Base-by-base conservation (phyloP, 2,888 invertebrate species). In the Chloromyia formosa region DNA sequence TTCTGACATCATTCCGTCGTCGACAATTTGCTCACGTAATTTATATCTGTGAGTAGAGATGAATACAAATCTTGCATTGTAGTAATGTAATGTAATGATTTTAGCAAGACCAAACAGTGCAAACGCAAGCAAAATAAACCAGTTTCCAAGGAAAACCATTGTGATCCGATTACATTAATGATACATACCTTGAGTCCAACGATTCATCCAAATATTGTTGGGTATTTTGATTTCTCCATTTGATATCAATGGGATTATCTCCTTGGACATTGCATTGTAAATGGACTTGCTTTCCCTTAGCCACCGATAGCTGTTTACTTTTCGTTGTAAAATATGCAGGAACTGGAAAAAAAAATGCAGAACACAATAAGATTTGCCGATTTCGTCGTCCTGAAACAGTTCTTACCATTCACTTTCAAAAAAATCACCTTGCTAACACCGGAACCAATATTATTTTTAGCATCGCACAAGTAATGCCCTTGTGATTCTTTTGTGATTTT, bases 361-460 rank as follows among this genome's bases (percentile, higher is more conserved):
- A 18, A 16, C 18, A 58, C 49, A 3, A 49, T 1, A 5, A 12
- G 16, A 49, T 49, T 12, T 49, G 14, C 16, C 49, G 3, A 3
- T 10, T n/a, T 62, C n/a, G n/a, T n/a, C n/a, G n/a, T n/a, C n/a
- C n/a, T n/a, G n/a, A n/a, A n/a, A n/a, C n/a, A n/a, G n/a, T n/a
- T 86, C 90, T 88, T 87, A 95, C 95, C 94, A 84, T 95, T 95
- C 73, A 95, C 94, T 88, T 94, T 94, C 74, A 95, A 87, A 83
- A 93, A 93, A 80, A 96, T 93, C 73, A 96, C 93, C 87, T 96
- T 96, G 88, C 96, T 96, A 75, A 96, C 91, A 12, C 95, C 96
- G 16, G 94, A 92, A 0, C 95, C 96, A 78, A 97, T 94, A 79
- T 93, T 94, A 83, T 97, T 97, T 81, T 94, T 92, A n/a, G 95